Evolutionary conservation across 2,113 vertebrate genomes (phyloP).

Genomic region (Neopipo cinnamomea): DNA sequence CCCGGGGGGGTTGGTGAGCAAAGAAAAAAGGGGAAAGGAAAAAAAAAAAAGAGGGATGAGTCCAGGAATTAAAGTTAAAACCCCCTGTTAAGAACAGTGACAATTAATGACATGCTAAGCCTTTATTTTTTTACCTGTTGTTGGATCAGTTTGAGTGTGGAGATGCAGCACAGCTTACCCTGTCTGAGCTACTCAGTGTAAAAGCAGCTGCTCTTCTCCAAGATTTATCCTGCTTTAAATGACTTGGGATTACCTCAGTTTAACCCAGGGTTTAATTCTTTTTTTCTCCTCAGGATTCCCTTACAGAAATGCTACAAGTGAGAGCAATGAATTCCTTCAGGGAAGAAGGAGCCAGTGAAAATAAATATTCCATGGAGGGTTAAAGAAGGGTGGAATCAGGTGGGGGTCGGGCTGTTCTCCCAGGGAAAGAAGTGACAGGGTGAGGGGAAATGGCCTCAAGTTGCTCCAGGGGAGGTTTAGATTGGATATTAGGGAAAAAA

Average conservation of each 20-base stretch:
- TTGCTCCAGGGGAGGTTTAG: not conserved
- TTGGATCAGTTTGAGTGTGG: not conserved
- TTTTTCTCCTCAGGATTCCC: not conserved
- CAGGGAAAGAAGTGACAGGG: not conserved
- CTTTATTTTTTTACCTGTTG: not conserved
- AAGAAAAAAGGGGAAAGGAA: not conserved
- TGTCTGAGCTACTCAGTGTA: not conserved
- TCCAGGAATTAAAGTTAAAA: constrained; percentile 27
- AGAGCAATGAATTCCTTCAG: not conserved
- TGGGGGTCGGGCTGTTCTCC: not conserved
- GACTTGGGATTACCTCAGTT: constrained; percentile 2
- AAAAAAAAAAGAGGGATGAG: not conserved
- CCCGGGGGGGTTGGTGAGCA: constrained; percentile 14
- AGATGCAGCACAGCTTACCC: not conserved
- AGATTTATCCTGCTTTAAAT: constrained; percentile 1
- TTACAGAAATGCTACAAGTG: not conserved
- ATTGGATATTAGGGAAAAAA: not conserved
- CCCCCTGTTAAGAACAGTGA: not conserved
- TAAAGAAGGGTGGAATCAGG: not conserved
- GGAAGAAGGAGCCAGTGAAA: not conserved
- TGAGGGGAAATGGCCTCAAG: not conserved
- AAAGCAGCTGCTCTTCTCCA: not conserved
- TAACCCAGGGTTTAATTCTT: not conserved
- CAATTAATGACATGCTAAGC: not conserved
- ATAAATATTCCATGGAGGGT: not conserved